These are phyloP conservation scores for Pitangus sulphuratus DNA, from an alignment of 2,797 vertebrate genomes.

Conservation along the genomic window DNA sequence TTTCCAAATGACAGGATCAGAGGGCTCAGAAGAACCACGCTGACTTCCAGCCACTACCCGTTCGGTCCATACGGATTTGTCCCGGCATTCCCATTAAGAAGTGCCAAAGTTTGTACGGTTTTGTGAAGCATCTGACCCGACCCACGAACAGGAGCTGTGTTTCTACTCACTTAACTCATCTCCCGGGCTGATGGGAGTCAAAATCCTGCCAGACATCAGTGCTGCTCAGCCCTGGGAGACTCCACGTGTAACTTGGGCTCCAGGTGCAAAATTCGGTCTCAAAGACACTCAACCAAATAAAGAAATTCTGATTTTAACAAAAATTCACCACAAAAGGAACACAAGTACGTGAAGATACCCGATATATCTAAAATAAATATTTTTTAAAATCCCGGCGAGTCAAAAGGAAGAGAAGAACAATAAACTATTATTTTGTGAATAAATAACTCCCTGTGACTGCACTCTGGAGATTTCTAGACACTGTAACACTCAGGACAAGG, in stretches of 20 bases:
- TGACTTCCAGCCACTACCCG: rapidly evolving
- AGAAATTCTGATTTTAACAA: not conserved
- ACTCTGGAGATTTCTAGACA: not conserved
- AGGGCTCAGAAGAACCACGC: rapidly evolving
- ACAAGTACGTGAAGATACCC: not conserved
- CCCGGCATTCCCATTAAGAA: not conserved
- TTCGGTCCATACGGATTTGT: rapidly evolving
- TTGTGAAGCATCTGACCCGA: not conserved
- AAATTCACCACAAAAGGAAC: not conserved
- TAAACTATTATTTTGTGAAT: not conserved
- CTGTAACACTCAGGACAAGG: not conserved
- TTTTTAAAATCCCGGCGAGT: not conserved
- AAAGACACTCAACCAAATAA: not conserved
- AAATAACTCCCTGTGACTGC: not conserved
- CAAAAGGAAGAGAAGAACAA: not conserved
- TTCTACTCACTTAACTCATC: not conserved
- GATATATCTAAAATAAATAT: not conserved
- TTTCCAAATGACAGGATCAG: not conserved
- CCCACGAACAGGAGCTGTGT: not conserved
- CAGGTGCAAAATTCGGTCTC: not conserved
- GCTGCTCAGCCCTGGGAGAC: not conserved
- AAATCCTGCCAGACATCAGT: not conserved
- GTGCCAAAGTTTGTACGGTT: not conserved
- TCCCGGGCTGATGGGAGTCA: not conserved
- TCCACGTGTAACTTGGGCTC: not conserved